phyloP scores from a whole-genome alignment of 2,888 invertebrate genomes.

The Nezara viridula region DNA sequence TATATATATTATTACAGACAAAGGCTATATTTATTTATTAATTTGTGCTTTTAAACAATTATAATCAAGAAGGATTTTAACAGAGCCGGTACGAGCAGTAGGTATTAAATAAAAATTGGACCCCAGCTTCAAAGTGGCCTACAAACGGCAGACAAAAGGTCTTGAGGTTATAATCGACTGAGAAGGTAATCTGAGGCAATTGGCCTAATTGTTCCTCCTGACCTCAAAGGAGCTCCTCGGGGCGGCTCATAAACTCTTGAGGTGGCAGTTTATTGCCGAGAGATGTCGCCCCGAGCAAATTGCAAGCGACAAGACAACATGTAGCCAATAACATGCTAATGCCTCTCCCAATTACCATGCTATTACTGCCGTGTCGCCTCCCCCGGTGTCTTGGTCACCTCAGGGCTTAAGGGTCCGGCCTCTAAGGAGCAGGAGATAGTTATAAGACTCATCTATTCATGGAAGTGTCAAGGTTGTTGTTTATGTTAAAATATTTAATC shows the following conservation, averaged over 20 bases:
- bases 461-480: neutral
- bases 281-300: slow-evolving; percentile 19
- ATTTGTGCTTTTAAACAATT: no score
- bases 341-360: slow-evolving; percentile 30
- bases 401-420: neutral
- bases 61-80: no score
- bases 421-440: neutral
- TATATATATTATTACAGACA: no score
- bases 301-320: slow-evolving; percentile 1
- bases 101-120: neutral
- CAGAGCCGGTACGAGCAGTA: neutral
- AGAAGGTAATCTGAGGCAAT: neutral
- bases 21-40: no score
- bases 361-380: slow-evolving; percentile 33
- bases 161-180: slow-evolving; percentile 3
- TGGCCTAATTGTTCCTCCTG: neutral
- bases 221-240: neutral
- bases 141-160: neutral
- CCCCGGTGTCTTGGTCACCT: slow-evolving; percentile 35
- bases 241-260: slow-evolving; percentile 19
- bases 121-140: neutral
- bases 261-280: slow-evolving; percentile 21
- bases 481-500: neutral
- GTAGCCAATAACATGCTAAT: slow-evolving; percentile 48
- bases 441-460: neutral